Conservation (phyloP, 2,113 vertebrate species). For the Cricetomys ansorgei region DNA sequence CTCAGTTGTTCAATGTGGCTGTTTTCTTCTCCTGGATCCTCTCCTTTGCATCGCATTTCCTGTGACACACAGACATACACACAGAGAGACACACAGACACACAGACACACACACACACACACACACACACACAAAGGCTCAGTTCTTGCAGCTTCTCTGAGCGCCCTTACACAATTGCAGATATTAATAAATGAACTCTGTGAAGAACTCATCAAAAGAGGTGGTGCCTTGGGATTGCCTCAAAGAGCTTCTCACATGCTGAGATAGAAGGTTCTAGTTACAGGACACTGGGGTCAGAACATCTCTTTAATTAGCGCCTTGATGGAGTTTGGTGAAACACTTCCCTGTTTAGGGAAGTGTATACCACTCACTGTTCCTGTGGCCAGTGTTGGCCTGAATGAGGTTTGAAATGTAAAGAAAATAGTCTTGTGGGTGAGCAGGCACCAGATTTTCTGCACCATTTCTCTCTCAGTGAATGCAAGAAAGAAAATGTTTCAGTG, state of each 20-base stretch:
- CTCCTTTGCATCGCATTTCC: conserved; percentile 56
- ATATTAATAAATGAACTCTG: conserved; percentile 68
- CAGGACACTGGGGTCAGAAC: conserved; percentile 43
- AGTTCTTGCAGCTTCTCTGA: conserved; percentile 54
- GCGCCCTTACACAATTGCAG: conserved; percentile 46
- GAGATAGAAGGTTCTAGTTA: not conserved
- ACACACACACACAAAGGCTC: conserved; percentile 50
- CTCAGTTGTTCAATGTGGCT: not conserved
- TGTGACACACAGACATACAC: not conserved
- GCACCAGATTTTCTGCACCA: conserved; percentile 53
- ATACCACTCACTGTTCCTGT: not conserved
- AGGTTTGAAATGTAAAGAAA: conserved; percentile 33
- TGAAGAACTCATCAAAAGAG: conserved; percentile 69
- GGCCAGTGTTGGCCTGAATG: not conserved
- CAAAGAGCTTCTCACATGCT: conserved; percentile 65
- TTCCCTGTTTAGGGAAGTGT: not conserved
- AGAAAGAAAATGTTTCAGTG: conserved; percentile 11
- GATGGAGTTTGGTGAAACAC: conserved; percentile 29
- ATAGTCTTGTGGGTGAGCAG: not conserved
- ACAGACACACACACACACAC: not conserved
- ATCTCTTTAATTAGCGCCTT: conserved; percentile 59
- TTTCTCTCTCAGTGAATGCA: conserved; percentile 45
- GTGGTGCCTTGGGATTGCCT: not conserved
- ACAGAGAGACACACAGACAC: conserved; percentile 20
- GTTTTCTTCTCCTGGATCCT: conserved; percentile 19